Base-by-base conservation (phyloP, 2,797 vertebrate genomes). In the Parotocinclus haroldoi region DNA sequence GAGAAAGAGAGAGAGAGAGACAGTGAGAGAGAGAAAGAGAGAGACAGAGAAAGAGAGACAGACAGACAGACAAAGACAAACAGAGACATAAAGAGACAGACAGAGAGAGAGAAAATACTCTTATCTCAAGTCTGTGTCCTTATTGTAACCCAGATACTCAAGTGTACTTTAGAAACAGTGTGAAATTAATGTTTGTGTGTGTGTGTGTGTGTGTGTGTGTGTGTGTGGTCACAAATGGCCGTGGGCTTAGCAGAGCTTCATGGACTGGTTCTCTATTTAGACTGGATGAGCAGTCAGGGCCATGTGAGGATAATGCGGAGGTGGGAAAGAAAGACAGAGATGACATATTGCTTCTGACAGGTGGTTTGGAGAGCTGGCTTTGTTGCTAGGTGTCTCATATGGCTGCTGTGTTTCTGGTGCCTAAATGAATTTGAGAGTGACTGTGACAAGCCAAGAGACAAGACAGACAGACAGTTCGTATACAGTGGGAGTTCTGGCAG, bases 81-180 rank as follows among this genome's bases (percentile, higher is more conserved):
- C n/a, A n/a, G 27, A 51, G 54, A 11, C 51, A 66, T 51, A 66
- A 48, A 63, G 52, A 18, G 60, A 49, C 44, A 51, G 37, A 54
- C 49, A 51, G 8, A 27, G 5, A 27, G 27, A 5, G 5, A 27
- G 27, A 27, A 27, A 27, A 53, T 48, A 7, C 36, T 56, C 56
- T 51, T 12, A 59, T 72, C 51, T 66, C 53, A 37, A 18, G 27
- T 38, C 46, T 17, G 63, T 75, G 71, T 73, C 49, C 55, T 77
- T 64, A 71, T 70, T 66, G 74, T 37, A 72, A 71, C 67, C 73
- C 56, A 14, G 56, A 64, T 36, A 65, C 76, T 71, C 74, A 76
- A 54, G 18, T 58, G 51, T 61, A 58, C 66, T 59, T 69, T 60
- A 53, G 7, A 54, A 61, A 68, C 58, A 38, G 48, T 40, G 5